phyloP scores from a whole-genome alignment of 2,797 vertebrate species.

The Protonibea diacanthus region DNA sequence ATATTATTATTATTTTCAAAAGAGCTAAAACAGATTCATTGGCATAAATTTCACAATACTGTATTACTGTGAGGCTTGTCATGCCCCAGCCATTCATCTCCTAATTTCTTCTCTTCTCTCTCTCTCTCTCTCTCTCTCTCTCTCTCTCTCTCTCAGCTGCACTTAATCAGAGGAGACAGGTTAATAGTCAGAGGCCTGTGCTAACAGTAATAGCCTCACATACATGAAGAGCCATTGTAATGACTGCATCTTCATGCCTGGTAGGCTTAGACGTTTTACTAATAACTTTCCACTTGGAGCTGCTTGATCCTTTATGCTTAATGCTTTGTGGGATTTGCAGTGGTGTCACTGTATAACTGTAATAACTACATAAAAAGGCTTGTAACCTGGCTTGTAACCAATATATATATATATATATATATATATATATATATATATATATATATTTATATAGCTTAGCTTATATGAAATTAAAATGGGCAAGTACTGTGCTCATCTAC shows the following conservation, averaged over 20 bases:
- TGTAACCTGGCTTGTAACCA: slow-evolving; percentile 9
- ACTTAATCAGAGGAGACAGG: slow-evolving; percentile 72
- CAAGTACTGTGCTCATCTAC: neutral
- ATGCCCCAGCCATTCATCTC: slow-evolving; percentile 31
- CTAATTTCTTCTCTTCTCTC: slow-evolving; percentile 18
- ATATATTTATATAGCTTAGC: neutral
- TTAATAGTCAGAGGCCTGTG: slow-evolving; percentile 68
- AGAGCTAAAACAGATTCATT: slow-evolving; percentile 9
- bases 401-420: neutral
- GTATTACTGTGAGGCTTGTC: slow-evolving; percentile 22
- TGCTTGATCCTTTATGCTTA: slow-evolving; percentile 28
- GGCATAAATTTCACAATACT: slow-evolving; percentile 15
- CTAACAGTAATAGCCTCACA: slow-evolving; percentile 70
- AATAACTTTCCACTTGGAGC: slow-evolving; percentile 57
- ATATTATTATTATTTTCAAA: neutral
- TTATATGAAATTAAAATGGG: slow-evolving; percentile 19
- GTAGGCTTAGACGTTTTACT: slow-evolving; percentile 66
- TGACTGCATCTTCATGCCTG: slow-evolving; percentile 63
- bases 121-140: slow-evolving; percentile 11
- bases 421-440: too few species aligned
- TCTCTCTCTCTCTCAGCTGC: slow-evolving; percentile 42
- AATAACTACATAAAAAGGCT: slow-evolving; percentile 5
- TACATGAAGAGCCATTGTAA: slow-evolving; percentile 66
- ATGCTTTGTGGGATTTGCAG: slow-evolving; percentile 20
- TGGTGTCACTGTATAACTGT: neutral